These are phyloP conservation scores for Bos javanicus DNA, from an alignment of 2,113 vertebrate species.

Conservation along the genomic window DNA sequence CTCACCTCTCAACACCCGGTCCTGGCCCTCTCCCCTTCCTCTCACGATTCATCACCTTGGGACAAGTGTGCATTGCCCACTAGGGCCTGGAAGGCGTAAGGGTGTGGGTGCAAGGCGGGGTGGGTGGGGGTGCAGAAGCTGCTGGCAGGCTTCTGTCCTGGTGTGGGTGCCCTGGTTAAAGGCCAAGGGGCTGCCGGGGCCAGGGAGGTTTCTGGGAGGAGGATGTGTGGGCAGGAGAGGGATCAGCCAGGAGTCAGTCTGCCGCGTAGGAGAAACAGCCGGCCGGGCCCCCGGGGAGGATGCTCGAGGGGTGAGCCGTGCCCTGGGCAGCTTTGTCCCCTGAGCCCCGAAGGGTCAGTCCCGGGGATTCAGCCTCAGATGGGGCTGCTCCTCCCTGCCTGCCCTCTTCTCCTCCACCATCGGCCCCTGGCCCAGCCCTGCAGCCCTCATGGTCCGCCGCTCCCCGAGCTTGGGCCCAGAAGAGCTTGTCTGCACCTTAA, in stretches of 20 bases:
- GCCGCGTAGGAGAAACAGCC: background rate
- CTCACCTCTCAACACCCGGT: rapidly evolving
- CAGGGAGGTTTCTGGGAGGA: background rate
- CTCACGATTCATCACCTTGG: background rate
- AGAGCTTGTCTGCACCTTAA: background rate
- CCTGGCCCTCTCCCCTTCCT: background rate
- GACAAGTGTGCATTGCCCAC: rapidly evolving
- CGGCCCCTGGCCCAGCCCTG: background rate
- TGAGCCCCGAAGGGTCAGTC: background rate
- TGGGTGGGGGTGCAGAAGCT: background rate
- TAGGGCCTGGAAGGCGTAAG: background rate
- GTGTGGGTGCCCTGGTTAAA: background rate
- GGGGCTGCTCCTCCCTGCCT: background rate
- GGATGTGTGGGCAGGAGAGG: background rate
- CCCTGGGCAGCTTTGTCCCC: background rate
- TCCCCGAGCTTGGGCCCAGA: background rate
- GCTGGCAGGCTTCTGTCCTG: background rate
- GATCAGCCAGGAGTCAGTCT: background rate
- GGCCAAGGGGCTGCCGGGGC: background rate
- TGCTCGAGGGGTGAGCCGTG: background rate
- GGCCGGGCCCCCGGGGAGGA: background rate
- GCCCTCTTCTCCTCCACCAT: background rate
- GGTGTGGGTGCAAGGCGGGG: background rate
- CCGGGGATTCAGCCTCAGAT: background rate
- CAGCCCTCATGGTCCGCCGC: rapidly evolving